Conservation (phyloP, 1,140 invertebrate species). For the Neelides sp. region DNA sequence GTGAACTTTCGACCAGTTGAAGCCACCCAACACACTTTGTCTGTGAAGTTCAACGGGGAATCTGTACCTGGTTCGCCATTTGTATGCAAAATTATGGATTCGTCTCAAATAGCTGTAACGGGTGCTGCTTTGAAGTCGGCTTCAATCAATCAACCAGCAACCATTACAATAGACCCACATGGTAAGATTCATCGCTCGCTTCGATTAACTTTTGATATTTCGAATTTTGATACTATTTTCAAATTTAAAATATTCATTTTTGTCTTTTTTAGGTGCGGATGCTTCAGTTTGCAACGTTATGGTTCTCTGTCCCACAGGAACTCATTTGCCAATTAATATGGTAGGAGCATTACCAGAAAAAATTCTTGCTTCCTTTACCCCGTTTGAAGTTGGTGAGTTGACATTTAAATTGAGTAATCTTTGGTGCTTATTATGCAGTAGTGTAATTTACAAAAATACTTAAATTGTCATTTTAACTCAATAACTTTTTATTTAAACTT, state of each 20-base stretch:
- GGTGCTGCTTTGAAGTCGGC: slow-evolving; percentile 50
- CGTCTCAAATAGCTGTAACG: slow-evolving; percentile 46
- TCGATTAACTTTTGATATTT: not conserved
- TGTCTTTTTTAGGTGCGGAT: slow-evolving; percentile 29
- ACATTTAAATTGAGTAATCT: not conserved
- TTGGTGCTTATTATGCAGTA: too few relatives aligned
- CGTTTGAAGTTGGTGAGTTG: slow-evolving; percentile 57
- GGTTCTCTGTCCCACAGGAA: slow-evolving; percentile 63
- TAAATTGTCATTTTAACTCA: too few relatives aligned
- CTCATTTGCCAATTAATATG: slow-evolving; percentile 53
- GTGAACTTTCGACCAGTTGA: slow-evolving; percentile 96
- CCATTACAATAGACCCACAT: slow-evolving; percentile 49
- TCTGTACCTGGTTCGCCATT: slow-evolving; percentile 78
- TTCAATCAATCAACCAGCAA: slow-evolving; percentile 44
- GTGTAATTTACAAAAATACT: too few relatives aligned
- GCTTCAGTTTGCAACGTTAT: slow-evolving; percentile 48
- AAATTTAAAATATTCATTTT: not conserved
- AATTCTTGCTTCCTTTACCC: slow-evolving; percentile 61
- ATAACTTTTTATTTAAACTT: too few relatives aligned
- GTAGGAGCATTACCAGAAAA: slow-evolving; percentile 44
- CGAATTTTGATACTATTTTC: not conserved
- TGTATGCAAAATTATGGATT: slow-evolving; percentile 60
- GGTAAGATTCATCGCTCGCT: slow-evolving; percentile 23
- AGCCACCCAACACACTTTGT: slow-evolving; percentile 70
- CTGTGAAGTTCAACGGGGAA: slow-evolving; percentile 91